phyloP scores from a whole-genome alignment of 2,888 invertebrate species.

The Spilosoma lubricipeda region DNA sequence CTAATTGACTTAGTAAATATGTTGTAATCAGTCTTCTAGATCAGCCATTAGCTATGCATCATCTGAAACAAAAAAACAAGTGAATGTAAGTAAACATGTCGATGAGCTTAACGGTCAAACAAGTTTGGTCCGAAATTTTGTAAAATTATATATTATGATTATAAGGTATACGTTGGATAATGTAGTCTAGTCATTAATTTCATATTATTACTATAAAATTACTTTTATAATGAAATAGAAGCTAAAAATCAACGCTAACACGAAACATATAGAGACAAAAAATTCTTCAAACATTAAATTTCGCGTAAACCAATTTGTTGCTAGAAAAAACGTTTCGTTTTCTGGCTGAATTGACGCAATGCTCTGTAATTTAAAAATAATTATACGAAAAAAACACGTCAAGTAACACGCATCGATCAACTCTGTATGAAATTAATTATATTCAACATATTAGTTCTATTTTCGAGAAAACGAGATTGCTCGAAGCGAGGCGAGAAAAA shows the following conservation, averaged over 20 bases:
- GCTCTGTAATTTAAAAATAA: constrained; percentile 82
- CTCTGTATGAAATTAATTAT: constrained; percentile 83
- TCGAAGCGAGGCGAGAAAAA: constrained; percentile 73
- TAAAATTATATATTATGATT: constrained; percentile 63
- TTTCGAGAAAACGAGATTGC: constrained; percentile 85
- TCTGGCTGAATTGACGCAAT: constrained; percentile 80
- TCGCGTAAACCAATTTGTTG: constrained; percentile 73
- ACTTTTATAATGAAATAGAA: constrained; percentile 70
- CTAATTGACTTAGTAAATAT: constrained; percentile 70
- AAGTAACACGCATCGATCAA: constrained; percentile 84
- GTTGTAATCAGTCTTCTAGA: constrained; percentile 79
- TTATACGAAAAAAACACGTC: constrained; percentile 68
- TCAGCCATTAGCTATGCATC: constrained; percentile 70
- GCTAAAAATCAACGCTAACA: constrained; percentile 52
- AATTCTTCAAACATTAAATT: constrained; percentile 71
- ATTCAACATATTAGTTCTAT: constrained; percentile 84
- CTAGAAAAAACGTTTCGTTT: constrained; percentile 70
- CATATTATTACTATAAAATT: constrained; percentile 69
- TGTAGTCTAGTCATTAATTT: constrained; percentile 60
- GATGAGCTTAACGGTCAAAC: constrained; percentile 54
- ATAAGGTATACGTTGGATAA: constrained; percentile 52
- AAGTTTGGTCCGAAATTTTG: constrained; percentile 56
- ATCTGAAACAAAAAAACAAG: constrained; percentile 77
- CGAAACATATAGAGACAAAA: constrained; percentile 59
- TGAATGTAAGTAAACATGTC: constrained; percentile 48